Conservation (phyloP, 2,888 invertebrate genomes). For the Eulithis prunata region DNA sequence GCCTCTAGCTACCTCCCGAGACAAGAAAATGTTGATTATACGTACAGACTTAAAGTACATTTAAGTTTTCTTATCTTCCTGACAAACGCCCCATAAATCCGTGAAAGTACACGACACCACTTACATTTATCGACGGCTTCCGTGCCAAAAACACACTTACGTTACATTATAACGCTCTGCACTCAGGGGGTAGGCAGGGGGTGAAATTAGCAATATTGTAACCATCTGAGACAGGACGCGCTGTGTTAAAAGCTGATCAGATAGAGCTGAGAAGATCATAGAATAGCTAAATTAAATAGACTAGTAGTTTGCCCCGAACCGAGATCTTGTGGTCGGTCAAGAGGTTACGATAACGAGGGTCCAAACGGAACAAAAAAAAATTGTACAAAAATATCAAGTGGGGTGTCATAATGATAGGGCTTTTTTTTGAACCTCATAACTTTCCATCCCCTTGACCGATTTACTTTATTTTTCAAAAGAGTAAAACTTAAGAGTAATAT, state of each 20-base stretch:
- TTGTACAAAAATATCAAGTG: no score
- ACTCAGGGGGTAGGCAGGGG: constrained; percentile 25
- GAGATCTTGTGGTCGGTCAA: no score
- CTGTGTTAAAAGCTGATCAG: constrained; percentile 44
- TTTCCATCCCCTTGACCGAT: no score
- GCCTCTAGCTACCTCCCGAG: background rate
- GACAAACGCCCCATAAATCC: constrained; percentile 39
- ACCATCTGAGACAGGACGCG: constrained; percentile 47
- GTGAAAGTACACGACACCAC: constrained; percentile 24
- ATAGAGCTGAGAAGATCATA: constrained; percentile 43
- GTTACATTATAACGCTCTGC: constrained; percentile 34
- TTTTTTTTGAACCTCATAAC: no score
- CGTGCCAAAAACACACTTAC: constrained; percentile 46
- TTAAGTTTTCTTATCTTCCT: constrained; percentile 8
- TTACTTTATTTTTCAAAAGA: no score
- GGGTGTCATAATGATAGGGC: no score
- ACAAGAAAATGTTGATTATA: no score
- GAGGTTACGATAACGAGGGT: no score
- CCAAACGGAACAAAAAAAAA: no score
- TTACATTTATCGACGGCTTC: constrained; percentile 35
- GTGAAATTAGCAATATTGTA: constrained; percentile 48
- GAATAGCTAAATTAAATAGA: background rate
- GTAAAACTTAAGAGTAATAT: no score
- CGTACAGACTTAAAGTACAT: no score
- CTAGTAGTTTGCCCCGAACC: no score